Conservation (phyloP, 2,113 vertebrate genomes). For the Urocitellus parryii region DNA sequence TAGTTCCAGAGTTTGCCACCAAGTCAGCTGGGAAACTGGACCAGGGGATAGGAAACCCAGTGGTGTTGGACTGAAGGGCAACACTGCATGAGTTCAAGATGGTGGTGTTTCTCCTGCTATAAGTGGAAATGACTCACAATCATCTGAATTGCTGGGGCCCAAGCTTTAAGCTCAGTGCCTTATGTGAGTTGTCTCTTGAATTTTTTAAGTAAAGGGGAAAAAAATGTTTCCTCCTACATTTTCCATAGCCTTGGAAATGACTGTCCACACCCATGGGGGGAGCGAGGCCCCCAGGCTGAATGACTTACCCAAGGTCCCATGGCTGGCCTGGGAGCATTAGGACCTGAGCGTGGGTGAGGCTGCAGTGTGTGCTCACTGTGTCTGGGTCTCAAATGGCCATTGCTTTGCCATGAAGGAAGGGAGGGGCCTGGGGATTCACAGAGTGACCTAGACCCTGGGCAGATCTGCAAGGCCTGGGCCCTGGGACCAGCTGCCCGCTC, state of each 20-base stretch:
- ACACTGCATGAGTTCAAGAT: neutral
- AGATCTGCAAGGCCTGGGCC: neutral
- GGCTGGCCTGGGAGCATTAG: accelerated
- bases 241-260: neutral
- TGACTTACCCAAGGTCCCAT: too few species aligned
- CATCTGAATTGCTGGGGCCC: neutral
- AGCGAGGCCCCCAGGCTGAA: neutral
- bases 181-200: neutral
- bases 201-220: too few species aligned
- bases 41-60: neutral
- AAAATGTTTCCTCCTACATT: too few species aligned
- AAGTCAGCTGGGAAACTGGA: neutral
- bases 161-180: neutral
- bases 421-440: neutral
- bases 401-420: neutral
- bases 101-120: neutral
- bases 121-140: neutral
- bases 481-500: neutral
- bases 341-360: neutral
- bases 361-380: neutral
- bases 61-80: neutral
- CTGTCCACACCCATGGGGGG: neutral
- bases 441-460: neutral
- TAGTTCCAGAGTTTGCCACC: neutral
- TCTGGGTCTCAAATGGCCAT: neutral